A percentile compares a stretch with the other conserved stretches of the same genome.
These are phyloP conservation scores for Hirtodrosophila duncani DNA, from an alignment of 2,888 invertebrate genomes.

Conservation along the genomic window DNA sequence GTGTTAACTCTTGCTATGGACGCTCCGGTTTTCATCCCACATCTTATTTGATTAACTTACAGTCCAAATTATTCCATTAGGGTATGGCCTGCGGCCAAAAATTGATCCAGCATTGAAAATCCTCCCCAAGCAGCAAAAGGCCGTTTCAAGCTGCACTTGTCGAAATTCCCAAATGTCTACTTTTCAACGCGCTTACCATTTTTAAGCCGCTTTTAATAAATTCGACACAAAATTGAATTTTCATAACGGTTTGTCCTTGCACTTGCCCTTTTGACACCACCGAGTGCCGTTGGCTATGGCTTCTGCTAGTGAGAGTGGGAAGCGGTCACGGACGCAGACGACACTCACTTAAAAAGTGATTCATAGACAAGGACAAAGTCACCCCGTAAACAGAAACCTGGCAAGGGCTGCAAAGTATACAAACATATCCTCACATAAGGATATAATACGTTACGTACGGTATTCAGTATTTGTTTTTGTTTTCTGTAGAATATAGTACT, in stretches of 20 bases:
- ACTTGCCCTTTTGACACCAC: constrained; percentile 70
- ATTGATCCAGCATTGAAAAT: constrained; percentile 30
- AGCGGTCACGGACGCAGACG: constrained; percentile 21
- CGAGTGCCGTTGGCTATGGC: constrained; percentile 17
- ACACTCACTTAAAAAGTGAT: constrained; percentile 76
- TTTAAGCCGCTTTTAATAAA: constrained; percentile 76
- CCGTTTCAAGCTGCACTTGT: constrained; percentile 51
- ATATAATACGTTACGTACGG: no score
- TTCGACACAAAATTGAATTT: constrained; percentile 78
- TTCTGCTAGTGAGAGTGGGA: constrained; percentile 6
- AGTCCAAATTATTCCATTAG: constrained; percentile 63
- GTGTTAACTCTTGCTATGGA: no score
- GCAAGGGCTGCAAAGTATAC: no score
- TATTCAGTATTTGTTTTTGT: no score
- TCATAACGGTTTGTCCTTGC: constrained; percentile 68
- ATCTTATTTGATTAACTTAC: constrained; percentile 55
- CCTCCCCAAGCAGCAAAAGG: constrained; percentile 23
- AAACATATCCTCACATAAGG: no score
- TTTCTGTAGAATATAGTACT: no score
- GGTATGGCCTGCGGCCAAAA: constrained; percentile 56
- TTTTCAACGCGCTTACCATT: constrained; percentile 67
- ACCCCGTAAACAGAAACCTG: constrained; percentile 30
- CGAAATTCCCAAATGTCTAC: constrained; percentile 76
- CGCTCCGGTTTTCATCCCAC: no score
- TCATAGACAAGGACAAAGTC: constrained; percentile 62